These are phyloP conservation scores for Drosophila neotestacea DNA, from an alignment of 2,888 invertebrate genomes.

Conservation along the genomic window DNA sequence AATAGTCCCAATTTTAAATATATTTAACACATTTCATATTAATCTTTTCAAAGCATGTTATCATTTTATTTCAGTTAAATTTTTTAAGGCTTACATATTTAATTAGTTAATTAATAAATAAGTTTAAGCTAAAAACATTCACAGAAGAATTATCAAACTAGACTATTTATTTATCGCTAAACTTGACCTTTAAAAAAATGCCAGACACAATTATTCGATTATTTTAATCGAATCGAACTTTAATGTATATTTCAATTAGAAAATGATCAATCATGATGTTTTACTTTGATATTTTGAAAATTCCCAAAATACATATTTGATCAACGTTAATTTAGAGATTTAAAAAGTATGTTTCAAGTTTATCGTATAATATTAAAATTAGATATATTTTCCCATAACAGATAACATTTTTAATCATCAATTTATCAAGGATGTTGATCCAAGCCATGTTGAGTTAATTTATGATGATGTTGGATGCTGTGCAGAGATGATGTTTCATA, in stretches of 20 bases:
- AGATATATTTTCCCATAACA: not conserved
- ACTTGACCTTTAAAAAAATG: too few relatives aligned
- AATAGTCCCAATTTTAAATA: slow-evolving; percentile 2
- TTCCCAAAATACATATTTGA: not conserved
- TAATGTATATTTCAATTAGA: too few relatives aligned
- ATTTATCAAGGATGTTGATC: slow-evolving; percentile 22
- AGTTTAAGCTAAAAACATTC: too few relatives aligned
- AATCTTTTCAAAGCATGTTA: too few relatives aligned
- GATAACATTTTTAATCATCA: not conserved
- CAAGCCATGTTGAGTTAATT: slow-evolving; percentile 4
- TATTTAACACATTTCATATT: not conserved
- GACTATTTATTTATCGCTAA: too few relatives aligned
- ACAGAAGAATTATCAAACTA: too few relatives aligned
- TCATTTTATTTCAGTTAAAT: too few relatives aligned
- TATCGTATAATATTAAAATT: not conserved
- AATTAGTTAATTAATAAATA: too few relatives aligned
- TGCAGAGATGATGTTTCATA: slow-evolving; percentile 18
- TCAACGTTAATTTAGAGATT: not conserved
- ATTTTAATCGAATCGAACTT: too few relatives aligned
- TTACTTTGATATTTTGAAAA: not conserved
- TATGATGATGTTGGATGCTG: not conserved
- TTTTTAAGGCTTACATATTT: too few relatives aligned
- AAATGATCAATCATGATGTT: too few relatives aligned
- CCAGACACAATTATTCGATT: too few relatives aligned
- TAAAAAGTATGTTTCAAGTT: not conserved